These are phyloP conservation scores for Ecliptopera silaceata DNA, from an alignment of 2,888 invertebrate species.

Conservation along the genomic window DNA sequence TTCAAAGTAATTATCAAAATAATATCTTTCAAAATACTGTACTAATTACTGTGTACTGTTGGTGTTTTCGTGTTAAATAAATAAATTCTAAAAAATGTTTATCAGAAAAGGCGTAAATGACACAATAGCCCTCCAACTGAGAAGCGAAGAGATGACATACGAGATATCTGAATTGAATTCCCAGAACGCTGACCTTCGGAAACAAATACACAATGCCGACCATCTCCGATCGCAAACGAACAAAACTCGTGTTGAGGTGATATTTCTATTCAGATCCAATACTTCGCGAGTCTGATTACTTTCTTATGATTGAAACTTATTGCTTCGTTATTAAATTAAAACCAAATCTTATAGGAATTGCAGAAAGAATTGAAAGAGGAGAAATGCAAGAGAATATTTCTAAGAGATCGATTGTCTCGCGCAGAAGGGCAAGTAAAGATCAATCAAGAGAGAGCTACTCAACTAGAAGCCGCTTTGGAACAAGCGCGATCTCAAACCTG, in stretches of 20 bases:
- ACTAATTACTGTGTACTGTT: no score
- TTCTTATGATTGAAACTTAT: no score
- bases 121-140: slow-evolving; percentile 56
- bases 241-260: slow-evolving; percentile 58
- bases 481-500: slow-evolving; percentile 53
- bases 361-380: slow-evolving; percentile 69
- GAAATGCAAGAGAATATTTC: slow-evolving; percentile 49
- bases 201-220: slow-evolving; percentile 57
- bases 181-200: slow-evolving; percentile 61
- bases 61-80: no score
- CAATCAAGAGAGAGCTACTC: slow-evolving; percentile 49
- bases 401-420: slow-evolving; percentile 55
- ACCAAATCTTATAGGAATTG: slow-evolving; percentile 51
- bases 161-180: slow-evolving; percentile 60
- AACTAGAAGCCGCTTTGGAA: slow-evolving; percentile 60
- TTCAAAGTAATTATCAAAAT: not conserved
- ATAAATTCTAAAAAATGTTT: no score
- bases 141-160: slow-evolving; percentile 57
- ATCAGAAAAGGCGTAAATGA: slow-evolving; percentile 62
- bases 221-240: slow-evolving; percentile 50
- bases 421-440: slow-evolving; percentile 63
- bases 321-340: not conserved
- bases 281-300: no score
- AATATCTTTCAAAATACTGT: slow-evolving; percentile 2
- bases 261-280: not conserved